These are phyloP conservation scores for Alectura lathami DNA, from an alignment of 2,113 vertebrate genomes.

Conservation along the genomic window DNA sequence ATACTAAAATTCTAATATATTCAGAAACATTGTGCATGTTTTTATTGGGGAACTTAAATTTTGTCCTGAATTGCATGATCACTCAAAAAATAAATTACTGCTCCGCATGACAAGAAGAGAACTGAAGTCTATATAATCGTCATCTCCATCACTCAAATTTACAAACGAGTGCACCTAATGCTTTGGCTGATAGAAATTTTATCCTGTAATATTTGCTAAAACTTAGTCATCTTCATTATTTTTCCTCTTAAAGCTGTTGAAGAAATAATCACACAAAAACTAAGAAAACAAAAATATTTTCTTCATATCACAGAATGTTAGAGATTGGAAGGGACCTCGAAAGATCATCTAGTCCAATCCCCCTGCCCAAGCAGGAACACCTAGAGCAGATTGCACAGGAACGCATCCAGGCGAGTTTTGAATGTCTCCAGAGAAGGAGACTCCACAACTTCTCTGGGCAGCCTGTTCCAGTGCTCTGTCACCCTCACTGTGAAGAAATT, in stretches of 20 bases:
- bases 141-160: constrained; percentile 15
- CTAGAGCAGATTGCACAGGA: too few species aligned
- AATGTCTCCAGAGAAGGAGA: too few species aligned
- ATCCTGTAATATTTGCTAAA: not conserved
- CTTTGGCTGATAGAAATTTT: constrained; percentile 8
- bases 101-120: not conserved
- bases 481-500: too few species aligned
- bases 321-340: too few species aligned
- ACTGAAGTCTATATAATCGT: constrained; percentile 14
- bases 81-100: constrained; percentile 31
- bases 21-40: not conserved
- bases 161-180: constrained; percentile 39
- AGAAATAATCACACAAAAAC: not conserved
- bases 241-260: not conserved
- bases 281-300: not conserved
- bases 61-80: not conserved
- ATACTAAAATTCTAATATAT: not conserved
- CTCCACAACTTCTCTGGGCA: too few species aligned
- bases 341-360: too few species aligned
- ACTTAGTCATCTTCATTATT: constrained; percentile 1
- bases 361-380: too few species aligned
- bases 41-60: not conserved
- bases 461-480: too few species aligned
- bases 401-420: too few species aligned
- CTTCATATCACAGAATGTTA: too few species aligned